phyloP scores from a whole-genome alignment of 2,113 vertebrate genomes.

The Siphamia tubifer region DNA sequence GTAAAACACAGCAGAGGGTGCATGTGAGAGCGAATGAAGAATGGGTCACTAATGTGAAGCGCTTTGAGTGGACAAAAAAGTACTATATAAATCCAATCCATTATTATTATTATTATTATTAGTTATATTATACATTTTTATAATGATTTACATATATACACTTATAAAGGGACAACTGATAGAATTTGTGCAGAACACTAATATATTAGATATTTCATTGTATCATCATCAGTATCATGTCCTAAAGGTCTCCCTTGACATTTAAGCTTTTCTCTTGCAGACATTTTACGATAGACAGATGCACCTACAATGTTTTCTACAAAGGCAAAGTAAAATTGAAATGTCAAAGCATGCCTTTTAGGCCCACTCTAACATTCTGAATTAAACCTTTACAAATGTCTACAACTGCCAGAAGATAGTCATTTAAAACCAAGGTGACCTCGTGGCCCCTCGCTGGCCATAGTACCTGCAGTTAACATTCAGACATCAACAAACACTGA shows the following conservation, averaged over 20 bases:
- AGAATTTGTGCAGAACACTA: neutral
- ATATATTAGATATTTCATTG: neutral
- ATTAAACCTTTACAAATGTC: conserved; percentile 48
- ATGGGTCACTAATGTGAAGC: too few relatives aligned
- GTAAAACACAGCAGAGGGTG: too few relatives aligned
- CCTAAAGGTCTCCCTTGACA: neutral
- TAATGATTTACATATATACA: too few relatives aligned
- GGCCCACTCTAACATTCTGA: neutral
- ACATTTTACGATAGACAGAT: neutral
- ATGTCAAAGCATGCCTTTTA: conserved; percentile 51
- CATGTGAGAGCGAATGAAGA: too few relatives aligned
- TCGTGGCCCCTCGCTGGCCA: neutral
- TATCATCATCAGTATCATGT: neutral
- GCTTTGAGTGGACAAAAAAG: too few relatives aligned
- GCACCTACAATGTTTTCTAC: neutral
- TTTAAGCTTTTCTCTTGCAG: neutral
- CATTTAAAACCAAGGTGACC: conserved; percentile 2
- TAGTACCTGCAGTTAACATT: conserved; percentile 2
- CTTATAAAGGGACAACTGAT: too few relatives aligned
- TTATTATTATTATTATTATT: too few relatives aligned
- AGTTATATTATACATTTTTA: too few relatives aligned
- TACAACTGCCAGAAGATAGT: conserved; percentile 25
- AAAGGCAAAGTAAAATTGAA: conserved; percentile 12
- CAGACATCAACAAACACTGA: neutral
- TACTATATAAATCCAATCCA: too few relatives aligned